A percentile compares a stretch with the other conserved stretches of the same genome.
Conservation (phyloP, 2,797 vertebrate species). For the Hydrolagus colliei region DNA sequence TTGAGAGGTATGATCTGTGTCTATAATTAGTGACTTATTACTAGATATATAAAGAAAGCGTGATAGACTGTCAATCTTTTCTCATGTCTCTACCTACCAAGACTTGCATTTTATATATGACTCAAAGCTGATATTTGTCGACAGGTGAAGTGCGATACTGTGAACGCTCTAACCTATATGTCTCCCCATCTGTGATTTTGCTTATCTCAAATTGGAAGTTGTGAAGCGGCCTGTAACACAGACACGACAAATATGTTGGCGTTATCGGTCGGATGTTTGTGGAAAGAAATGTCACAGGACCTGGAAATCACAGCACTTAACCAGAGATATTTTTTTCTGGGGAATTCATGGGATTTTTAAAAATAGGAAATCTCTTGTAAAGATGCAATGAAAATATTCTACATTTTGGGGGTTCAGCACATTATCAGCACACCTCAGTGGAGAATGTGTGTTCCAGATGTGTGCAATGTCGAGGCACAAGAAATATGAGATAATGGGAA, state of each 20-base stretch:
- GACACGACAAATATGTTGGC: background rate
- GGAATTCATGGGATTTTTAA: no score
- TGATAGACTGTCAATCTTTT: background rate
- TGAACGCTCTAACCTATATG: background rate
- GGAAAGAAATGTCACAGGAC: no score
- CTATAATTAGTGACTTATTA: constrained; percentile 15
- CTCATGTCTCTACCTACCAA: background rate
- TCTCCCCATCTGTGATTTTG: background rate
- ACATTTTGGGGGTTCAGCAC: no score
- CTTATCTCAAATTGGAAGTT: background rate
- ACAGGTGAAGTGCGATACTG: background rate
- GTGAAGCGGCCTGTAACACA: background rate
- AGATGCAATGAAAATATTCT: no score
- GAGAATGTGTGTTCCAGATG: no score
- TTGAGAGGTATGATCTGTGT: background rate
- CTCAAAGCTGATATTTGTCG: background rate
- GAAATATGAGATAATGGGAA: no score
- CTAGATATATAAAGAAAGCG: background rate
- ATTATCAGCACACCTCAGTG: no score
- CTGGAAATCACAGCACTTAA: no score
- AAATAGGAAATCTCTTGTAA: no score
- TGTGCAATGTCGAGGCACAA: no score
- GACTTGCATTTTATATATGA: background rate
- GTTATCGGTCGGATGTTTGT: no score
- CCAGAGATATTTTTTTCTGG: no score